Evolutionary conservation across 2,888 invertebrate species (phyloP).

Genomic region (Trissolcus japonicus): DNA sequence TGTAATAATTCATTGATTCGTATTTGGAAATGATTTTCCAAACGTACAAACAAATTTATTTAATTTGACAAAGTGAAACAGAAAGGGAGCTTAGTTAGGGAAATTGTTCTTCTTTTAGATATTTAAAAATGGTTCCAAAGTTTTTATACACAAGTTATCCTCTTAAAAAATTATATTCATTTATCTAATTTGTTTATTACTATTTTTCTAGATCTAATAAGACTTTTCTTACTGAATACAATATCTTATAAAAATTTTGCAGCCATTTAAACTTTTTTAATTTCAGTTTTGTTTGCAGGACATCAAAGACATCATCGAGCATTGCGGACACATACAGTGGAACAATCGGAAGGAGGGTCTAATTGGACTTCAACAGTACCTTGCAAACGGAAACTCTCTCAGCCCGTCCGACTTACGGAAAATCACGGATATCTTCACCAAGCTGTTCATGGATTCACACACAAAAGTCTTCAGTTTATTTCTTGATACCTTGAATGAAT

Average conservation of each 20-base stretch:
- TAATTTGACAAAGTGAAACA: too few relatives aligned
- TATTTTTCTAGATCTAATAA: too few relatives aligned
- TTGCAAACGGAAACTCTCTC: constrained; percentile 83
- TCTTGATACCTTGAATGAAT: constrained; percentile 93
- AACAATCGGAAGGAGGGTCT: constrained; percentile 97
- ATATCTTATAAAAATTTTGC: too few relatives aligned
- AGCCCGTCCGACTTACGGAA: constrained; percentile 85
- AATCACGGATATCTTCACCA: constrained; percentile 94
- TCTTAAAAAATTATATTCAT: too few relatives aligned
- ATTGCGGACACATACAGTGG: constrained; percentile 94
- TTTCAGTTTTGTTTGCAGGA: constrained; percentile 78
- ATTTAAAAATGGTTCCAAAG: too few relatives aligned
- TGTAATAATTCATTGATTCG: neutral
- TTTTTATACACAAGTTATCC: too few relatives aligned
- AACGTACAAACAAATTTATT: too few relatives aligned
- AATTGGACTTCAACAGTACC: constrained; percentile 85
- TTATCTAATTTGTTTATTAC: too few relatives aligned
- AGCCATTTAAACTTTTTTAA: neutral
- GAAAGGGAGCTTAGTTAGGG: too few relatives aligned
- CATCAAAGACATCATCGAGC: constrained; percentile 89
- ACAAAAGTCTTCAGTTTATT: constrained; percentile 95
- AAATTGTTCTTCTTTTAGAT: too few relatives aligned
- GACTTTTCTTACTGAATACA: too few relatives aligned
- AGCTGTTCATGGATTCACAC: constrained; percentile 98
- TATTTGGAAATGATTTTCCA: too few relatives aligned